A percentile compares a stretch with the other conserved stretches of the same genome.
phyloP scores from a whole-genome alignment of 1,140 invertebrate species.

The Harpegnathos saltator region DNA sequence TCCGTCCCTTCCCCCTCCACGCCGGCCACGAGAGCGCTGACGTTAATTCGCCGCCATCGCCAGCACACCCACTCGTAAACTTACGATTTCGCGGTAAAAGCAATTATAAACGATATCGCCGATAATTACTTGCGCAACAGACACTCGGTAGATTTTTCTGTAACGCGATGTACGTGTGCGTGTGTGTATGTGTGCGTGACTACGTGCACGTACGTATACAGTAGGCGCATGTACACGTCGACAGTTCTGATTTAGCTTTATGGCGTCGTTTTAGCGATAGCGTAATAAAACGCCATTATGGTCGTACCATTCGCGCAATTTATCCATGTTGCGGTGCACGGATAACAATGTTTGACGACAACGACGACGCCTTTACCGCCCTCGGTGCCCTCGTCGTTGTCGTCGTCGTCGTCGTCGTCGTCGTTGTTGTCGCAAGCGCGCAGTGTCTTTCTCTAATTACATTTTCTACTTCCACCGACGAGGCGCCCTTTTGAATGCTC shows the following conservation, averaged over 20 bases:
- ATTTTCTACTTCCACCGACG: conserved; percentile 35
- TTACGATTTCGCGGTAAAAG: conserved; percentile 37
- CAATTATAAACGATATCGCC: conserved; percentile 42
- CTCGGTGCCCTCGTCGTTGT: too few relatives aligned
- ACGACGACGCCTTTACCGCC: neutral
- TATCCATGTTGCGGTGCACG: neutral
- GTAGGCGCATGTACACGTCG: neutral
- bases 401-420: too few relatives aligned
- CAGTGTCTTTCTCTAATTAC: conserved; percentile 47
- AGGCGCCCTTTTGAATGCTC: neutral
- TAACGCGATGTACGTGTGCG: too few relatives aligned
- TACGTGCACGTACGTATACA: too few relatives aligned
- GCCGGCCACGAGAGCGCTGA: conserved; percentile 2
- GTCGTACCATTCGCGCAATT: conserved; percentile 24
- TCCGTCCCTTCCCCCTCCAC: too few relatives aligned
- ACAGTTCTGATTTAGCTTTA: conserved; percentile 42
- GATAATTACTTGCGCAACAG: conserved; percentile 48
- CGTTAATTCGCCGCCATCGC: conserved; percentile 45
- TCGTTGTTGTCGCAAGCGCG: neutral
- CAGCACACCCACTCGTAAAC: conserved; percentile 42
- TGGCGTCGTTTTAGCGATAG: neutral
- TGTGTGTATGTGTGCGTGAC: too few relatives aligned
- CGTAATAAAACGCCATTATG: conserved; percentile 49
- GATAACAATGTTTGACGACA: neutral
- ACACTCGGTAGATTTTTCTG: neutral